Evolutionary conservation across 2,797 vertebrate species (phyloP), one percentile per base, ranked within the genome.

Genomic region (Hipposideros larvatus): DNA sequence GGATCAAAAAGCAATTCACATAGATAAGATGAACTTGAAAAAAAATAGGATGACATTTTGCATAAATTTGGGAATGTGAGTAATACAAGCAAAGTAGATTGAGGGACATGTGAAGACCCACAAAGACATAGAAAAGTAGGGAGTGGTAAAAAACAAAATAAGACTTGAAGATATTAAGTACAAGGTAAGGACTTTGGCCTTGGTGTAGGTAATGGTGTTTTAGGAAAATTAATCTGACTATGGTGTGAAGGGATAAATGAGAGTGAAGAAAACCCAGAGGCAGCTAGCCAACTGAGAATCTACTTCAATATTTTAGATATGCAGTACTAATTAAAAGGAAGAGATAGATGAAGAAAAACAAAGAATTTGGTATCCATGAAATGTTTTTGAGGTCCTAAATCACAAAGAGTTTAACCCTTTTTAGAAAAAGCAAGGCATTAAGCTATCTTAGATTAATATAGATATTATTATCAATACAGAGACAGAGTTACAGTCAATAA

Each of bases 161-260:
- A 74, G 46, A 66, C 26, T 41, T 46, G 73, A 55, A n/a, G 18
- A 59, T 66, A 78, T 83, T 11, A 83, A 92, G 26, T 31, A 74
- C 11, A 71, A 94, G 57, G 31, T 83, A 71, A 92, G 28, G 41
- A 90, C 34, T 96, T 93, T 51, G 63, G 31, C 55, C 24, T 77
- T 77, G 57, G 79, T 84, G 24, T 77, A 61, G 13, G 13, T 68
- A 43, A 70, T 70, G 15, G 31, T 55, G 31, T 74, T 90, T 93
- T 84, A 78, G 74, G 51, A 74, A 96, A 77, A 77, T 86, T 53
- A 75, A 90, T 63, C 86, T 95, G 34, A 46, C 71, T 85, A 11
- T 73, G 53, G 34, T n/a, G 4, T 75, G 66, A 85, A 83, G 57
- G 31, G n/a, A 9, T 55, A 70, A 78, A 74, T n/a, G 37, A 83